phyloP scores from a whole-genome alignment of 2,797 vertebrate genomes.

The Lithobates pipiens region DNA sequence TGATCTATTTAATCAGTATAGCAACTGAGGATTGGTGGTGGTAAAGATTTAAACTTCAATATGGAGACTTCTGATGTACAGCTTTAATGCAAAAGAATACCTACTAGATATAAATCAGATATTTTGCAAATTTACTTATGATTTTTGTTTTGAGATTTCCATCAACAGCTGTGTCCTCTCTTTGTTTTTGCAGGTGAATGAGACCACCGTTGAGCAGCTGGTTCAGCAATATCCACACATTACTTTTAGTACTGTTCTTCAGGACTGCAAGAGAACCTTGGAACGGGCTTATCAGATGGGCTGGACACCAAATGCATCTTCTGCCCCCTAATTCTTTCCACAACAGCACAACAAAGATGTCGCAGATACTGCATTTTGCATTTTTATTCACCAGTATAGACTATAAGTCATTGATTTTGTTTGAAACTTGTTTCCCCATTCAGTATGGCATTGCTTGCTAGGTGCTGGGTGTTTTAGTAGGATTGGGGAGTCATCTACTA shows the following conservation, averaged over 20 bases:
- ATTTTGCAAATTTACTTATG: no score
- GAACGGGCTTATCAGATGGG: conserved; percentile 99
- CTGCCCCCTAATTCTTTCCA: conserved; percentile 81
- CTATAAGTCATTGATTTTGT: conserved; percentile 52
- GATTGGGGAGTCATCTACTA: conserved; percentile 5
- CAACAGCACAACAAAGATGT: conserved; percentile 8
- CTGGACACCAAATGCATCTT: conserved; percentile 94
- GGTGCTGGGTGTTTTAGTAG: conserved; percentile 17
- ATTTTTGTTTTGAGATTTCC: no score
- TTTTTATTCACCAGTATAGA: conserved; percentile 55
- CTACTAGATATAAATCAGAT: no score
- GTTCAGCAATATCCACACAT: conserved; percentile 96
- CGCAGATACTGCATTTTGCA: conserved; percentile 65
- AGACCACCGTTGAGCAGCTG: conserved; percentile 94
- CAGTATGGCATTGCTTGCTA: conserved; percentile 6
- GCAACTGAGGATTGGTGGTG: no score
- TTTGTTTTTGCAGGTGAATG: conserved; percentile 85
- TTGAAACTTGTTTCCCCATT: conserved; percentile 27
- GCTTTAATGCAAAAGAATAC: no score
- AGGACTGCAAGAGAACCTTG: conserved; percentile 98
- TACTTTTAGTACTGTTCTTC: conserved; percentile 98
- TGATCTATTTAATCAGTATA: no score
- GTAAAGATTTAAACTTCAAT: no score
- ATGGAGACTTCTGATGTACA: no score
- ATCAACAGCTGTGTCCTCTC: no score